These are phyloP conservation scores for Apodemus agrarius DNA, from an alignment of 2,797 vertebrate genomes.

Conservation along the genomic window DNA sequence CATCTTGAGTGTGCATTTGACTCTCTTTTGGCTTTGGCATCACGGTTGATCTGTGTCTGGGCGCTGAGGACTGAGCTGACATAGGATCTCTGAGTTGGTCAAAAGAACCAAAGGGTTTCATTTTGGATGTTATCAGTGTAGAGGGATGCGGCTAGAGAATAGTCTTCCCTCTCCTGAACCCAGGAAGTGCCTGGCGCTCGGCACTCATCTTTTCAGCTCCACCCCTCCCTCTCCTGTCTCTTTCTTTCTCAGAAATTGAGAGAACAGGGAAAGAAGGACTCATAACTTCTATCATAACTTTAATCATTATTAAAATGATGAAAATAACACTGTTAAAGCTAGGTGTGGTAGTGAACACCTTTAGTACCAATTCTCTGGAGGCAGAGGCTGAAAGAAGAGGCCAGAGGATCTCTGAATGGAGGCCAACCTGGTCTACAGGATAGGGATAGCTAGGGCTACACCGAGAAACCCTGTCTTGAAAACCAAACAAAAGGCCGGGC, in stretches of 20 bases:
- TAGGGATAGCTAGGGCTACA: neutral
- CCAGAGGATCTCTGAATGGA: neutral
- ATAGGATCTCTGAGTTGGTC: constrained; percentile 1
- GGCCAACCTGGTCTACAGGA: neutral
- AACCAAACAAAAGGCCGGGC: neutral
- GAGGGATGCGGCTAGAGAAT: neutral
- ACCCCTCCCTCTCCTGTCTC: neutral
- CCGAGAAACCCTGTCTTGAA: neutral
- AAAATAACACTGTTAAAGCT: neutral
- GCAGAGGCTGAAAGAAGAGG: neutral
- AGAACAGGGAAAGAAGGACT: too few species aligned
- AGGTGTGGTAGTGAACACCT: neutral
- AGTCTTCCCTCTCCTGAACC: constrained; percentile 9
- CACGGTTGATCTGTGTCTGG: neutral
- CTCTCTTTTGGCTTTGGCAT: neutral
- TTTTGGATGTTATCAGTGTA: neutral
- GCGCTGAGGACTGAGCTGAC: neutral
- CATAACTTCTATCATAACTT: neutral
- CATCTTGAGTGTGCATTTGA: neutral
- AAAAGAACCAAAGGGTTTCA: neutral
- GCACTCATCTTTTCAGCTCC: neutral
- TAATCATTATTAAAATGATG: too few species aligned
- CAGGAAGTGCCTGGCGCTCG: neutral
- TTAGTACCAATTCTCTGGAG: neutral
- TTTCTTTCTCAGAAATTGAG: neutral